phyloP scores from a whole-genome alignment of 2,797 vertebrate species.

The Choloepus didactylus region DNA sequence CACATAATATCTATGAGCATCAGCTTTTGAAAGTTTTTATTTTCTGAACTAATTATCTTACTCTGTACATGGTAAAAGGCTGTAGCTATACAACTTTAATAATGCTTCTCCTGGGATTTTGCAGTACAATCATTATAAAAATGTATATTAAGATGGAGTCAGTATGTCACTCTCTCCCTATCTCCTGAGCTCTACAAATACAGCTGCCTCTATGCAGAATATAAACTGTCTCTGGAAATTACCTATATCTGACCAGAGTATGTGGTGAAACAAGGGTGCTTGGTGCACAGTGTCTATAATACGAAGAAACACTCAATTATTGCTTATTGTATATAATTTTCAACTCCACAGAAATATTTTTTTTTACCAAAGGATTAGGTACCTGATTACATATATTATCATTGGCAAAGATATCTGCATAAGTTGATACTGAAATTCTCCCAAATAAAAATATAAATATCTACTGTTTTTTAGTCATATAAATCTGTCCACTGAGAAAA shows the following conservation, averaged over 20 bases:
- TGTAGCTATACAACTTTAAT: background rate
- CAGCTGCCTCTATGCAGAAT: background rate
- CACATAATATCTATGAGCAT: conserved; percentile 24
- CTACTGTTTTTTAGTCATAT: background rate
- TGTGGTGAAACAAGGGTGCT: background rate
- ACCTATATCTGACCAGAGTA: background rate
- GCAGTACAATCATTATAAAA: background rate
- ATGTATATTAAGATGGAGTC: background rate
- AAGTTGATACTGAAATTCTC: background rate
- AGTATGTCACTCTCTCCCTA: background rate
- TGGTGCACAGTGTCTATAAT: background rate
- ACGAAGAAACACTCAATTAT: background rate
- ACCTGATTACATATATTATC: background rate
- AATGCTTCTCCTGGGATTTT: conserved; percentile 44
- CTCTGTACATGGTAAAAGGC: conserved; percentile 6
- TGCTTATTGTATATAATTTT: background rate
- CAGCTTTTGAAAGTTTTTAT: conserved; percentile 45
- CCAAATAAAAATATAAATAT: background rate
- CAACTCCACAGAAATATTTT: background rate
- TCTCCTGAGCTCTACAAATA: conserved; percentile 14
- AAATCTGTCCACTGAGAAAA: conserved; percentile 19
- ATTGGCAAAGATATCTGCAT: conserved; percentile 13
- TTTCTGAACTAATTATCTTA: conserved; percentile 44
- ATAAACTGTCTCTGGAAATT: background rate
- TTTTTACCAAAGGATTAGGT: background rate